phyloP scores from a whole-genome alignment of 2,113 vertebrate species.

The Larimichthys polyactis region DNA sequence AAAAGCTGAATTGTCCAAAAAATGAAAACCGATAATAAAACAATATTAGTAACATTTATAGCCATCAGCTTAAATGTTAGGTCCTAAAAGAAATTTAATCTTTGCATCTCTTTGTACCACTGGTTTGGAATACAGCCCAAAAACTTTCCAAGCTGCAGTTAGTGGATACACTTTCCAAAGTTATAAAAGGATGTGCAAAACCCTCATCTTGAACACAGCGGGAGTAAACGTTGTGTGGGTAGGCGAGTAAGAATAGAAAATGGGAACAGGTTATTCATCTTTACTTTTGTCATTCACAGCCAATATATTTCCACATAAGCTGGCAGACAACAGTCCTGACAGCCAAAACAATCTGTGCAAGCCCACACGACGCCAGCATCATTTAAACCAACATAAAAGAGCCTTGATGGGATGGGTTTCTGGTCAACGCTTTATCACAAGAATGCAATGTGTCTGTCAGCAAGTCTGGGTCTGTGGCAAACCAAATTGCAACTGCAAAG shows the following conservation, averaged over 20 bases:
- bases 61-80: background rate
- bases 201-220: constrained; percentile 36
- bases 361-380: constrained; percentile 41
- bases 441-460: constrained; percentile 31
- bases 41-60: background rate
- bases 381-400: constrained; percentile 64
- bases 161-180: constrained; percentile 31
- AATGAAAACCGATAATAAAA: constrained; percentile 6
- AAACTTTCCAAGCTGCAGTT: constrained; percentile 53
- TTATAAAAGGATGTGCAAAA: constrained; percentile 17
- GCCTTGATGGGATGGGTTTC: constrained; percentile 17
- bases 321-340: constrained; percentile 65
- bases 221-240: constrained; percentile 61
- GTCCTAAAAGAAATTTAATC: constrained; percentile 9
- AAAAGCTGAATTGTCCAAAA: constrained; percentile 31
- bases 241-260: constrained; percentile 61
- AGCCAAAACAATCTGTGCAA: constrained; percentile 70
- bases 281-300: constrained; percentile 60
- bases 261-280: constrained; percentile 56
- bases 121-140: constrained; percentile 16
- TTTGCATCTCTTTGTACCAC: background rate
- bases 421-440: constrained; percentile 46
- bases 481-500: constrained; percentile 37
- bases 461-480: constrained; percentile 12
- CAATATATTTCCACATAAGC: constrained; percentile 64